phyloP scores from a whole-genome alignment of 2,113 vertebrate genomes.

The Dipodomys stephensi region DNA sequence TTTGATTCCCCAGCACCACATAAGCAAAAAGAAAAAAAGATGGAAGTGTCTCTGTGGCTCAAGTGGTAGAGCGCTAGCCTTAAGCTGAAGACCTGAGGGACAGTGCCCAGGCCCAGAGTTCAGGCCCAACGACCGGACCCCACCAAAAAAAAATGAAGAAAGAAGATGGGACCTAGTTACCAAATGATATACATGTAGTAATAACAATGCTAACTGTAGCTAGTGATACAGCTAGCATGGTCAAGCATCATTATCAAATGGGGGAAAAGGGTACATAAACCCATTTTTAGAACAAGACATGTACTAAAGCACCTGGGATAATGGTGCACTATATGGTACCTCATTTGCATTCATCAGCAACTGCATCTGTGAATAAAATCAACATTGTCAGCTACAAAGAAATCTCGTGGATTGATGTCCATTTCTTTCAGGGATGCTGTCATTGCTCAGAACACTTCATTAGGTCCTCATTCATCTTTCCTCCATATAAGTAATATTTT shows the following conservation, averaged over 20 bases:
- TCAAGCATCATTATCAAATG: neutral
- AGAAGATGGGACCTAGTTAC: neutral
- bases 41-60: too few species aligned
- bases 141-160: neutral
- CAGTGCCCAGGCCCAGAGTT: too few species aligned
- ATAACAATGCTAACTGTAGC: neutral
- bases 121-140: too few species aligned
- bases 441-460: constrained; percentile 50
- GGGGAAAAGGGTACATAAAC: neutral
- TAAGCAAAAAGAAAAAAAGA: too few species aligned
- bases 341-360: neutral
- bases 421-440: neutral
- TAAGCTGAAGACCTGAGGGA: too few species aligned
- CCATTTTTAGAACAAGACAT: neutral
- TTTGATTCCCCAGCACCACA: too few species aligned
- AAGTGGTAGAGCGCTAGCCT: too few species aligned
- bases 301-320: neutral
- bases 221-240: neutral
- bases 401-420: neutral
- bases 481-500: neutral
- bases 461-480: constrained; percentile 40
- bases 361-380: constrained; percentile 3
- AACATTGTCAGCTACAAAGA: constrained; percentile 6
- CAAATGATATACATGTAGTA: neutral
- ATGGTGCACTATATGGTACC: neutral